A percentile compares a stretch with the other conserved stretches of the same genome.
Evolutionary conservation across 2,797 vertebrate species (phyloP).

Genomic region (Platyrinchus mystaceus): DNA sequence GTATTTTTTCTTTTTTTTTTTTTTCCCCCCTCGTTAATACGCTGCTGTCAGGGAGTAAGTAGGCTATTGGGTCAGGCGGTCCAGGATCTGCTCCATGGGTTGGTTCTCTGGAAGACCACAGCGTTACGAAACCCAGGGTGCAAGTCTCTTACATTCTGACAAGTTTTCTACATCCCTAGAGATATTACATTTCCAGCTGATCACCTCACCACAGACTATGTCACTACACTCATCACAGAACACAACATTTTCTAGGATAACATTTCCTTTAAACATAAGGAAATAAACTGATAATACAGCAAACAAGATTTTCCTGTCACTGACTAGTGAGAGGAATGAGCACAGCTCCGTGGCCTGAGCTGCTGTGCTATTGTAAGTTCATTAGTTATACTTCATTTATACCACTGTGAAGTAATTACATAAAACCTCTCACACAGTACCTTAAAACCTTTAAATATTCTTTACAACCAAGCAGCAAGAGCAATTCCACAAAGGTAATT

Average conservation of each 20-base stretch:
- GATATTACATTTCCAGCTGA: not conserved
- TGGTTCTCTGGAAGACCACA: not conserved
- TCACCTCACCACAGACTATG: not conserved
- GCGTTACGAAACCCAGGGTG: not conserved
- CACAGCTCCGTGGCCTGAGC: not conserved
- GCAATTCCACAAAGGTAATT: slow-evolving; percentile 43
- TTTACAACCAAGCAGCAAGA: slow-evolving; percentile 43
- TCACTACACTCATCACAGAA: not conserved
- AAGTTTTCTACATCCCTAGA: not conserved
- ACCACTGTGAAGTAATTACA: slow-evolving; percentile 27
- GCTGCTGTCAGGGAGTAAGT: not conserved
- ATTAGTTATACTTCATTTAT: slow-evolving; percentile 58
- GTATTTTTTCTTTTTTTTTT: not conserved
- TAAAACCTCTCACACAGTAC: slow-evolving; percentile 15
- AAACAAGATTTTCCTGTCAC: not conserved
- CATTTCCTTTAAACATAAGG: slow-evolving; percentile 21
- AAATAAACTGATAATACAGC: not conserved
- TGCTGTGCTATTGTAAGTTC: slow-evolving; percentile 32
- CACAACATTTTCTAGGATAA: not conserved
- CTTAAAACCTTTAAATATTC: slow-evolving; percentile 41
- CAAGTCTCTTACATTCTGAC: not conserved
- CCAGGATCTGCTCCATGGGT: not conserved
- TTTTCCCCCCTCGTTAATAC: not conserved
- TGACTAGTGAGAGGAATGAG: not conserved
- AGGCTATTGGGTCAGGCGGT: not conserved